Evolutionary conservation across 2,888 invertebrate species (phyloP).

Genomic region (Erebia epiphron): DNA sequence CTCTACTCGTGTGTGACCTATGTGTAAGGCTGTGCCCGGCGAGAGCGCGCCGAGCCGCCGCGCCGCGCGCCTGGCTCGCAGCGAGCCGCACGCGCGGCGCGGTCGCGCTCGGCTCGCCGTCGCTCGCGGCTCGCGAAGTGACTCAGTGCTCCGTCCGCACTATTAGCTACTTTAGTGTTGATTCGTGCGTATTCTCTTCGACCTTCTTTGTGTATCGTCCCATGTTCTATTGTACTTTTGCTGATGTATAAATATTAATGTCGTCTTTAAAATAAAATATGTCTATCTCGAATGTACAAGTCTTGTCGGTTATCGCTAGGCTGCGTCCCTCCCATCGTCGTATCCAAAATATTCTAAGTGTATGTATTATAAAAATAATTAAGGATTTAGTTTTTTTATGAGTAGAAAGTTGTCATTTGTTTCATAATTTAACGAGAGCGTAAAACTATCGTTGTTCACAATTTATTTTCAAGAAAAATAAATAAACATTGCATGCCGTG

Average conservation of each 20-base stretch:
- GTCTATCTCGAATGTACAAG: conserved; percentile 48
- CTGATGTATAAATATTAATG: conserved; percentile 27
- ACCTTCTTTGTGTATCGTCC: conserved; percentile 43
- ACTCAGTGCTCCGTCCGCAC: conserved; percentile 45
- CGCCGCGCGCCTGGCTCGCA: background rate
- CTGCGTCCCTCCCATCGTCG: conserved; percentile 31
- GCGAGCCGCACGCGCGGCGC: background rate
- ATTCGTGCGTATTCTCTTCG: conserved; percentile 51
- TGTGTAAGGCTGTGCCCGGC: background rate
- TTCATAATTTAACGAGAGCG: conserved; percentile 69
- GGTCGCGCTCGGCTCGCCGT: conserved; percentile 3
- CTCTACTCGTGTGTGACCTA: conserved; percentile 1
- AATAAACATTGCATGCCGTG: conserved; percentile 80
- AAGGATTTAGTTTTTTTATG: conserved; percentile 80
- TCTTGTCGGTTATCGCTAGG: conserved; percentile 42
- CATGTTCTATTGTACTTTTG: conserved; percentile 27
- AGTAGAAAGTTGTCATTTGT: conserved; percentile 77
- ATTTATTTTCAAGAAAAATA: conserved; percentile 79
- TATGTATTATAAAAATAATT: conserved; percentile 39
- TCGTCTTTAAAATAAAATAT: conserved; percentile 28
- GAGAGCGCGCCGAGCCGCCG: background rate
- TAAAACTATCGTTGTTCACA: conserved; percentile 76
- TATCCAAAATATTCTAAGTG: conserved; percentile 31
- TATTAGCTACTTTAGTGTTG: conserved; percentile 49
- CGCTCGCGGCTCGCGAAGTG: conserved; percentile 21